Evolutionary conservation across 30 jellyfish, hydroid and myxozoan genomes (phyloP), one percentile per base, ranked within the genome.

Genomic region (Mastigias papua): DNA sequence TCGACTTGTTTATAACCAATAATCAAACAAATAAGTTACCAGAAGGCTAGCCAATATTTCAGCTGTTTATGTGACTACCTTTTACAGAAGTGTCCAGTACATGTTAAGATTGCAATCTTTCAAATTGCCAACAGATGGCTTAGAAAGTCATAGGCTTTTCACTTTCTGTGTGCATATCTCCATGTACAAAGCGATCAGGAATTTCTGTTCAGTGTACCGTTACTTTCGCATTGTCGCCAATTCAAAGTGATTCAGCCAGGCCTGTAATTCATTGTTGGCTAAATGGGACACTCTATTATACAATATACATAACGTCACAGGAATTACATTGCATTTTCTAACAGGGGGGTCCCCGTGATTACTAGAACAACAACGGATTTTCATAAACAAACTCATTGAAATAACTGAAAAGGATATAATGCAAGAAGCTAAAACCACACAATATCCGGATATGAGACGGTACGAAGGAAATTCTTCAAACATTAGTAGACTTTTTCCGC

Each of bases 171-270:
- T 48, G 48, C 54, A 33, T 50, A 35, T 66, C 73, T 64, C 82
- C 72, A 85, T 73, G 94, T 73, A 85, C 82, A 84, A 37, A 71
- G 83, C 48, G 70, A 23, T 50, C 91, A 77, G 60, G 85, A 85
- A 84, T 85, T 34, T 73, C 49, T 85, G 94, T 51, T 62, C 94
- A 85, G 20, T 85, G 88, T 85, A 73, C 94, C 94, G 94, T 73
- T 85, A 72, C 94, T 85, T 73, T 73, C 88, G 80, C 68, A 69
- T 85, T 85, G 94, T 85, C 50, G 54, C 51, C 42, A 54, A 29
- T 85, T 85, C 83, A 70, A 85, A 70, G 63, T 29, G 42, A 70
- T 51, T 72, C 80, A 72, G 35, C 63, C 81, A 69, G 90, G 66
- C 79, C 63, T 80, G 70, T 37, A 73, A 21, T 22, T 28, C 81